Percentiles rank a stretch among this genome's conserved stretches.
Conservation (phyloP, 1,140 invertebrate genomes). For the Pomacea maculata region DNA sequence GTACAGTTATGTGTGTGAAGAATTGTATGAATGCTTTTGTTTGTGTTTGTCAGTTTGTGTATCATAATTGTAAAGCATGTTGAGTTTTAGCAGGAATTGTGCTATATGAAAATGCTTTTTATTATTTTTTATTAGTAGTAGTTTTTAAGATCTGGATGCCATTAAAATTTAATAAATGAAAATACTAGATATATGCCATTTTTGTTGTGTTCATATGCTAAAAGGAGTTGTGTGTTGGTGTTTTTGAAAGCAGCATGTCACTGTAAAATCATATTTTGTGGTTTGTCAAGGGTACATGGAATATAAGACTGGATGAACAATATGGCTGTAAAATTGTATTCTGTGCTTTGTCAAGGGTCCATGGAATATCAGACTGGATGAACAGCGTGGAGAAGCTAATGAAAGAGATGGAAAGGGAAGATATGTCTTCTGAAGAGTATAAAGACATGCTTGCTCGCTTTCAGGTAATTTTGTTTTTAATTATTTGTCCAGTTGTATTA, state of each 20-base stretch:
- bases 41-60: too few species aligned
- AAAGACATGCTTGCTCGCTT: conserved; percentile 87
- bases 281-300: conserved; percentile 73
- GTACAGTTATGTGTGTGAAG: too few species aligned
- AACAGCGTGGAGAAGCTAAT: conserved; percentile 84
- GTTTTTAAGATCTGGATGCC: too few species aligned
- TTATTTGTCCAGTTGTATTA: not conserved
- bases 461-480: conserved; percentile 73
- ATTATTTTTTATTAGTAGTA: too few species aligned
- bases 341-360: conserved; percentile 69
- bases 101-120: too few species aligned
- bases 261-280: not conserved
- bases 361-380: conserved; percentile 90
- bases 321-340: conserved; percentile 68
- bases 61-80: too few species aligned
- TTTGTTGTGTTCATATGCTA: not conserved
- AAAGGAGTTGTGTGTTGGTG: not conserved
- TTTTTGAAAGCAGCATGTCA: not conserved
- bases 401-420: conserved; percentile 83
- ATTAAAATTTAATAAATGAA: too few species aligned
- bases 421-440: conserved; percentile 86
- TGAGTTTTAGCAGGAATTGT: too few species aligned
- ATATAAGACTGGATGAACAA: conserved; percentile 92
- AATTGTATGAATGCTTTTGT: too few species aligned
- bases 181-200: not conserved